Percentiles rank a stretch among this genome's conserved stretches.
Evolutionary conservation across 2,797 vertebrate genomes (phyloP).

Genomic region (Florisuga fusca): DNA sequence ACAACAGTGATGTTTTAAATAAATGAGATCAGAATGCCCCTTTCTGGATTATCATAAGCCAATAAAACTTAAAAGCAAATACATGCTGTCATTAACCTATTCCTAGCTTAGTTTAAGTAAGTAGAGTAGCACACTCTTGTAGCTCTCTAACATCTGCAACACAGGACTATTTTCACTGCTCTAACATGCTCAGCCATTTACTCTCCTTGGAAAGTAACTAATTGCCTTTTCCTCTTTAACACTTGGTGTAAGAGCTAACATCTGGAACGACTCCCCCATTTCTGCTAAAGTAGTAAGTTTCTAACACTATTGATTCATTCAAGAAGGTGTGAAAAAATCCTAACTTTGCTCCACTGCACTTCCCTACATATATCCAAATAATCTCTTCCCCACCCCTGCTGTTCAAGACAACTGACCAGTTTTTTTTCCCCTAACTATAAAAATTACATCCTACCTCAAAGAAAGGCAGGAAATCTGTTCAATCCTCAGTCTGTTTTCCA

Average conservation of each 20-base stretch:
- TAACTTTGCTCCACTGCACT: neutral
- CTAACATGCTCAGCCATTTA: neutral
- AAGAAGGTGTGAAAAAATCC: neutral
- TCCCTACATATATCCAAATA: neutral
- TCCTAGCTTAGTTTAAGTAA: neutral
- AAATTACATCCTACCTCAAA: constrained; percentile 52
- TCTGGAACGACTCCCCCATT: neutral
- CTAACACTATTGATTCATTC: neutral
- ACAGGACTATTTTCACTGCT: neutral
- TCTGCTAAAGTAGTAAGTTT: neutral
- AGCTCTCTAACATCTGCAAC: neutral
- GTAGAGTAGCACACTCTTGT: neutral
- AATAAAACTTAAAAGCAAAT: neutral
- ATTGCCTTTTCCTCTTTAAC: neutral
- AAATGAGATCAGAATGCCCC: neutral
- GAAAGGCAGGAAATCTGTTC: constrained; percentile 61
- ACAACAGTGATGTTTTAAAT: neutral
- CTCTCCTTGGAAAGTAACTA: neutral
- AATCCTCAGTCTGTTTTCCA: constrained; percentile 56
- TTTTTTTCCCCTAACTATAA: constrained; percentile 29
- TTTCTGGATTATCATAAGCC: neutral
- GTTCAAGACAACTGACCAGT: neutral
- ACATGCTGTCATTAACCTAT: neutral
- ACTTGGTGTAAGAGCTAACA: neutral
- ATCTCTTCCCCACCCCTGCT: constrained; percentile 8